These are phyloP conservation scores for Mongoloraphidia duomilia DNA, from an alignment of 2,888 invertebrate species.

Conservation along the genomic window DNA sequence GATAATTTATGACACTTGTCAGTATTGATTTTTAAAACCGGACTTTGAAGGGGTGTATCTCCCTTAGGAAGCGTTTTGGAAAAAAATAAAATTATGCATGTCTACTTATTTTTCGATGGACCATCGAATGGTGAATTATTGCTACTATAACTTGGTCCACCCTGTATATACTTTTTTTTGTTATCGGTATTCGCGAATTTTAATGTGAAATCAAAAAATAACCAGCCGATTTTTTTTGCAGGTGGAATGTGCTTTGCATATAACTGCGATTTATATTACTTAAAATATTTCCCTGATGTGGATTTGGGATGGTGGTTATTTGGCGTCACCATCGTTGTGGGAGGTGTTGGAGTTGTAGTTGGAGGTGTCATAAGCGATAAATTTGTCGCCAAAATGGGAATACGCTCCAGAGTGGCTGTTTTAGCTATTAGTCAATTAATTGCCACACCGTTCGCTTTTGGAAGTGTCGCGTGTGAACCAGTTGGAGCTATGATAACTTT, in stretches of 20 bases:
- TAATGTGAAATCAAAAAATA: too few species aligned
- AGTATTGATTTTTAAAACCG: too few species aligned
- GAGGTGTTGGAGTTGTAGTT: conserved; percentile 56
- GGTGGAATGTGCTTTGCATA: conserved; percentile 85
- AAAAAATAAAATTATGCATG: too few species aligned
- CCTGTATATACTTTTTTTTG: too few species aligned
- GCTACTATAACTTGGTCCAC: too few species aligned
- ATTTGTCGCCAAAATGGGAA: conserved; percentile 75
- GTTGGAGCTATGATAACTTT: conserved; percentile 77
- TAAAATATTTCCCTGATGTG: conserved; percentile 76
- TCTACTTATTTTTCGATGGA: too few species aligned
- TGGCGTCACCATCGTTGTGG: conserved; percentile 75
- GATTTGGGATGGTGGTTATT: conserved; percentile 86
- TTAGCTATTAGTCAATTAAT: conserved; percentile 71
- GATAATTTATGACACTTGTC: too few species aligned
- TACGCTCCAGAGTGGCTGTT: conserved; percentile 64
- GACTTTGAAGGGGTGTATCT: too few species aligned
- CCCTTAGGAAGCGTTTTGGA: too few species aligned
- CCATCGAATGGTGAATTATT: too few species aligned
- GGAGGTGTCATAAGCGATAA: conserved; percentile 72
- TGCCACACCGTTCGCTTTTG: conserved; percentile 72
- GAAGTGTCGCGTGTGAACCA: conserved; percentile 69
- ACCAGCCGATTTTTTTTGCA: conserved; percentile 22
- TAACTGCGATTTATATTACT: conserved; percentile 80
- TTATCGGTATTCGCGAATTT: too few species aligned